Evolutionary conservation across 2,797 vertebrate genomes (phyloP).

Genomic region (Fundulus diaphanus): DNA sequence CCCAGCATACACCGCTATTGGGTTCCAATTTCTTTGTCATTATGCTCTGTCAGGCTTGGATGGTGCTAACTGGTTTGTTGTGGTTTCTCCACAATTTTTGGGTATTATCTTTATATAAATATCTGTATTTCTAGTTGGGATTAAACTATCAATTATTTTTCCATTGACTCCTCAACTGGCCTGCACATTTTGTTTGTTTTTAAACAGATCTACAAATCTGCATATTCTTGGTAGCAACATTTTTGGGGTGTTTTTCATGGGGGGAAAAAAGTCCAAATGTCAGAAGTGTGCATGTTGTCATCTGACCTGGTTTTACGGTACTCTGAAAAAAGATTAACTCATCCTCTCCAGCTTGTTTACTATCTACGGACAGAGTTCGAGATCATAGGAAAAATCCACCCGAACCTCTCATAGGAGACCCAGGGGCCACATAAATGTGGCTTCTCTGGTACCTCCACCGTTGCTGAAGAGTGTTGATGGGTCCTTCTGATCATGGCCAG

Average conservation of each 20-base stretch:
- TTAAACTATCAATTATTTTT: background rate
- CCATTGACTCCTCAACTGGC: background rate
- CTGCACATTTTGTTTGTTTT: background rate
- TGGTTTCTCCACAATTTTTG: too few relatives aligned
- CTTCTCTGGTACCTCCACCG: constrained; percentile 48
- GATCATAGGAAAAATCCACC: constrained; percentile 69
- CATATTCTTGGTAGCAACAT: background rate
- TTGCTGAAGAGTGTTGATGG: constrained; percentile 61
- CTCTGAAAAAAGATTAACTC: constrained; percentile 75
- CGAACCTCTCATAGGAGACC: constrained; percentile 53
- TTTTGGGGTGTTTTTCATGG: background rate
- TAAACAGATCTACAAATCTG: background rate
- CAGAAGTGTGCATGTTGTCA: constrained; percentile 17
- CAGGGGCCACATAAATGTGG: constrained; percentile 51
- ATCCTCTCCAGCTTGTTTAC: constrained; percentile 68
- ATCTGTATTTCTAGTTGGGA: background rate
- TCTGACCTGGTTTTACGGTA: constrained; percentile 32
- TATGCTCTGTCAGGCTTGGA: too few relatives aligned
- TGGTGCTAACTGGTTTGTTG: too few relatives aligned
- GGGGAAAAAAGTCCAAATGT: background rate
- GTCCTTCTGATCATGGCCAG: constrained; percentile 38
- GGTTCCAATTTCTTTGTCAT: too few relatives aligned
- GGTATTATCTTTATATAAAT: background rate
- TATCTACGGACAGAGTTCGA: constrained; percentile 46
- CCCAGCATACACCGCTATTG: too few relatives aligned